Evolutionary conservation across 2,797 vertebrate species (phyloP).

Genomic region (Fistularia commersonii): DNA sequence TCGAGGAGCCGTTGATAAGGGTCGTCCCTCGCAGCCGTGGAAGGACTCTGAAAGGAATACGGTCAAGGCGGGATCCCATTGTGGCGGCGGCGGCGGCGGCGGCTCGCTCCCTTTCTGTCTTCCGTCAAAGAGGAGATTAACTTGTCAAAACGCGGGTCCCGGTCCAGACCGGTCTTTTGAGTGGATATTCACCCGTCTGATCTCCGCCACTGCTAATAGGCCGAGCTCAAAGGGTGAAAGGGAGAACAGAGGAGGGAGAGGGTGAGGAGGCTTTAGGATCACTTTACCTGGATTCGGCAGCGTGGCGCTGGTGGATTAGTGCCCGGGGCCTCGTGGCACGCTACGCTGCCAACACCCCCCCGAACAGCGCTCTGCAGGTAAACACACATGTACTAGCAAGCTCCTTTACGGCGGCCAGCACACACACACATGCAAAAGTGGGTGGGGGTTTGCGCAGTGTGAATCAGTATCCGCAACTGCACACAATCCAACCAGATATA

Average conservation of each 20-base stretch:
- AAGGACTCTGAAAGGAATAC: slow-evolving; percentile 57
- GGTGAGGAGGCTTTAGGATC: slow-evolving; percentile 77
- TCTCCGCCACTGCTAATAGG: slow-evolving; percentile 74
- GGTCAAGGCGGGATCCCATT: slow-evolving; percentile 66
- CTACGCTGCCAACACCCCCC: slow-evolving; percentile 69
- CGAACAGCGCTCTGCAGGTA: slow-evolving; percentile 52
- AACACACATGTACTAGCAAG: slow-evolving; percentile 37
- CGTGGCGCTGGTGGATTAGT: slow-evolving; percentile 10
- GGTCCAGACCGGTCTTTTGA: slow-evolving; percentile 78
- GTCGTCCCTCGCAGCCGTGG: slow-evolving; percentile 34
- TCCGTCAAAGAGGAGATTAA: slow-evolving; percentile 77
- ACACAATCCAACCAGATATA: not conserved
- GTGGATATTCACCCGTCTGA: slow-evolving; percentile 75
- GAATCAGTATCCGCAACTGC: not conserved
- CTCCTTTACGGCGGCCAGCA: slow-evolving; percentile 40
- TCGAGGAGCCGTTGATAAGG: slow-evolving; percentile 3
- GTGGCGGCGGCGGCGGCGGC: slow-evolving; percentile 52
- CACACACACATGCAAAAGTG: slow-evolving; percentile 18
- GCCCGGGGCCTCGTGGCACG: slow-evolving; percentile 49
- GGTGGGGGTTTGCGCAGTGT: too few species aligned
- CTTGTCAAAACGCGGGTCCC: slow-evolving; percentile 78
- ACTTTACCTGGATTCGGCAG: slow-evolving; percentile 74
- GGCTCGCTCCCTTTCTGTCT: slow-evolving; percentile 61
- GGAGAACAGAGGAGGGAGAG: slow-evolving; percentile 67
- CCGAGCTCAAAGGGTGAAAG: slow-evolving; percentile 66